Evolutionary conservation across 2,113 vertebrate species (phyloP).

Genomic region (Brienomyrus longianalis): DNA sequence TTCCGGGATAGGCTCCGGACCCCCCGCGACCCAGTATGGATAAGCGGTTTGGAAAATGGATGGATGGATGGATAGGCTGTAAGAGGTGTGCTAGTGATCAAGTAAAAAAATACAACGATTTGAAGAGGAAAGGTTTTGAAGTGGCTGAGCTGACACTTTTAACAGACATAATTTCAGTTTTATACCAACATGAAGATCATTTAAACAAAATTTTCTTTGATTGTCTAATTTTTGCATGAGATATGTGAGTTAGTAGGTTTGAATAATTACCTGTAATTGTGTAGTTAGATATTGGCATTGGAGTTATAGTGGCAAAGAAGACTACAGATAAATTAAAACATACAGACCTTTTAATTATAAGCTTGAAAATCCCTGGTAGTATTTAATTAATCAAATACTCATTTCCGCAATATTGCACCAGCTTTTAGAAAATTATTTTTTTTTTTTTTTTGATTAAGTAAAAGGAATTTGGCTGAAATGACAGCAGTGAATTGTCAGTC

Average conservation of each 20-base stretch:
- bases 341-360: not conserved
- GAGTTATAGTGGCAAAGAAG: not conserved
- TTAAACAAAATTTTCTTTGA: not conserved
- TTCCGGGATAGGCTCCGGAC: too few species aligned
- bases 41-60: too few species aligned
- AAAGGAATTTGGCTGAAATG: not conserved
- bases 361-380: not conserved
- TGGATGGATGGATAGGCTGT: too few species aligned
- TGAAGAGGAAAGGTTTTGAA: not conserved
- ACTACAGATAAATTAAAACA: not conserved
- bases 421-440: not conserved
- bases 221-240: not conserved
- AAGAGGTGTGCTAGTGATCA: not conserved
- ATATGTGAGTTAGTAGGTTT: not conserved
- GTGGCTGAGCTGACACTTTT: not conserved
- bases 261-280: not conserved
- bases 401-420: not conserved
- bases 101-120: not conserved
- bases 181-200: not conserved
- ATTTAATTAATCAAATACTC: not conserved
- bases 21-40: too few species aligned
- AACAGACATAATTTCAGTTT: not conserved
- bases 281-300: not conserved
- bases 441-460: not conserved
- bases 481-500: not conserved